Evolutionary conservation across 2,888 invertebrate species (phyloP).

Genomic region (Catocala sponsa): DNA sequence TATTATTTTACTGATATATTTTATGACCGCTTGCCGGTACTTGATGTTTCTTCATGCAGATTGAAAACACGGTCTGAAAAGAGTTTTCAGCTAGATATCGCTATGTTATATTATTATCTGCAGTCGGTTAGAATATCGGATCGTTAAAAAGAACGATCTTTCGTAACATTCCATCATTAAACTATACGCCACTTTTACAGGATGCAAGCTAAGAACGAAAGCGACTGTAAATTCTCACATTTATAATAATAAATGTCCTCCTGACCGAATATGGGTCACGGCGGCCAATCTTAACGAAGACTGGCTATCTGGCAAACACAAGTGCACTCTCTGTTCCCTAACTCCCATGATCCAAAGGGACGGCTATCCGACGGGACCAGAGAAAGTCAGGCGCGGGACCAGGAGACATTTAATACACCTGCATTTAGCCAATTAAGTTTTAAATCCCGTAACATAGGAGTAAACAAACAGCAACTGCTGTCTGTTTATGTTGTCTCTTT

Average conservation of each 20-base stretch:
- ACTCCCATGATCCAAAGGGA: too few species aligned
- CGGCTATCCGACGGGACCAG: too few species aligned
- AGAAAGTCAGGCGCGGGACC: too few species aligned
- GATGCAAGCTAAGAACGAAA: slow-evolving; percentile 22
- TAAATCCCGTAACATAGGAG: too few species aligned
- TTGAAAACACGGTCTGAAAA: background rate
- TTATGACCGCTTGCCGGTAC: background rate
- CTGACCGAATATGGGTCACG: too few species aligned
- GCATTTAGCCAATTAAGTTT: too few species aligned
- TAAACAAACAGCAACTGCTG: too few species aligned
- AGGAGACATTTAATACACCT: too few species aligned
- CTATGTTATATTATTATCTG: slow-evolving; percentile 1
- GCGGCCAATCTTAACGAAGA: too few species aligned
- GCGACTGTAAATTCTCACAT: slow-evolving; percentile 5
- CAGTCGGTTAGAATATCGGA: slow-evolving; percentile 38
- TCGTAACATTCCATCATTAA: slow-evolving; percentile 27
- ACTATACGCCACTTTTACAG: slow-evolving; percentile 55
- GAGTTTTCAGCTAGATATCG: background rate
- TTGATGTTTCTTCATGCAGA: background rate
- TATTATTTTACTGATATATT: background rate
- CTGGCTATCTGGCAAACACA: too few species aligned
- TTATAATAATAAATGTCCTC: background rate
- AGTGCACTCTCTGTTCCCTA: too few species aligned
- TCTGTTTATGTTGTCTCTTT: too few species aligned
- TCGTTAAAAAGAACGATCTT: slow-evolving; percentile 52